Percentiles rank a stretch among this genome's conserved stretches.
These are phyloP conservation scores for Channa striata DNA, from an alignment of 2,797 vertebrate genomes.

Conservation along the genomic window DNA sequence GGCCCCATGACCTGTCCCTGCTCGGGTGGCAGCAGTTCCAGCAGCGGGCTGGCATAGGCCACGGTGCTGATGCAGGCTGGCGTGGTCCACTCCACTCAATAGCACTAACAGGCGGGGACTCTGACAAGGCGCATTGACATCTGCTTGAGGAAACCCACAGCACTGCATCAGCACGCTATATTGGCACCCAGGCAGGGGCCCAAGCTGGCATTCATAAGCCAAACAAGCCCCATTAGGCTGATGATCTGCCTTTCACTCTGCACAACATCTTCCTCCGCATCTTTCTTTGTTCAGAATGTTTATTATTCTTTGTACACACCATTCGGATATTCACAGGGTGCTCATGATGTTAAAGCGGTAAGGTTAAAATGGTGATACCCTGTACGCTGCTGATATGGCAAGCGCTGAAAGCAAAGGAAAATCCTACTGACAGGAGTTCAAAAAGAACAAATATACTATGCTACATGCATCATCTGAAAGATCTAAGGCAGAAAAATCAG, in stretches of 20 bases:
- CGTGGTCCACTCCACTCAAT: conserved; percentile 58
- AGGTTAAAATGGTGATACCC: conserved; percentile 44
- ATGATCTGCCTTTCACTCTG: conserved; percentile 70
- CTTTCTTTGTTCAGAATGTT: conserved; percentile 38
- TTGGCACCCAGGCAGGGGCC: conserved; percentile 68
- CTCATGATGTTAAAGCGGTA: conserved; percentile 21
- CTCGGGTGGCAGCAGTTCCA: conserved; percentile 62
- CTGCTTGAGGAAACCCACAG: conserved; percentile 76
- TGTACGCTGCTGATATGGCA: conserved; percentile 55
- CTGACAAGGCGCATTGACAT: conserved; percentile 76
- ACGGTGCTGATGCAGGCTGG: conserved; percentile 60
- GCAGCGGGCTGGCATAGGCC: conserved; percentile 47
- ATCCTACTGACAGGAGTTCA: conserved; percentile 70
- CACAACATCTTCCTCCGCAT: conserved; percentile 50
- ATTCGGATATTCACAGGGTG: conserved; percentile 29
- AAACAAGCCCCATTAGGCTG: conserved; percentile 77
- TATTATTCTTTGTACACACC: conserved; percentile 19
- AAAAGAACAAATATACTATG: conserved; percentile 71
- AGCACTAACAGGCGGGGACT: conserved; percentile 74
- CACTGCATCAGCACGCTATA: conserved; percentile 67
- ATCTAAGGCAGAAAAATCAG: conserved; percentile 78
- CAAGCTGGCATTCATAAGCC: conserved; percentile 76
- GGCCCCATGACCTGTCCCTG: conserved; percentile 65
- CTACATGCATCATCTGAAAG: conserved; percentile 70
- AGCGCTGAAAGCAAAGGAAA: conserved; percentile 58